phyloP scores from a whole-genome alignment of 2,797 vertebrate genomes.

The Argya squamiceps region DNA sequence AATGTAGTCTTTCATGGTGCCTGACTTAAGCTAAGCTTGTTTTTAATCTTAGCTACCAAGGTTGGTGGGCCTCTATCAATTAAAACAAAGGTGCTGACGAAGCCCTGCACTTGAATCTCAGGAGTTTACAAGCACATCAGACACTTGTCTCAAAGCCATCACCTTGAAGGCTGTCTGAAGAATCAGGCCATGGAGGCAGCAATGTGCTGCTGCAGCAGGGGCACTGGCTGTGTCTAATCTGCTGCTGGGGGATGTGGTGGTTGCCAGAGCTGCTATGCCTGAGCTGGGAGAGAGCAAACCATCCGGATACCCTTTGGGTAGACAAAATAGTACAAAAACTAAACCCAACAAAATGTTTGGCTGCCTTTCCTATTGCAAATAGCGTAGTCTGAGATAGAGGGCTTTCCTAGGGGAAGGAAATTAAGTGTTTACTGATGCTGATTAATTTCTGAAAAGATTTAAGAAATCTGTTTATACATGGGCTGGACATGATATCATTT shows the following conservation, averaged over 20 bases:
- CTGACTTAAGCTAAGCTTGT: neutral
- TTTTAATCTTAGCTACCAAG: neutral
- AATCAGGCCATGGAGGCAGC: neutral
- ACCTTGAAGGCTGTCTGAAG: neutral
- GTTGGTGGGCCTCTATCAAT: neutral
- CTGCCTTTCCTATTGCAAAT: neutral
- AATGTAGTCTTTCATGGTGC: neutral
- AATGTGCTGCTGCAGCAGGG: neutral
- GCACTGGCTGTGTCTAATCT: neutral
- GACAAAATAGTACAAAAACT: neutral
- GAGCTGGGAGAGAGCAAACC: neutral
- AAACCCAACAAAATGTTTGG: neutral
- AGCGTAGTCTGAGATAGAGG: neutral
- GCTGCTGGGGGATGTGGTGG: neutral
- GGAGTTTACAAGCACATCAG: neutral
- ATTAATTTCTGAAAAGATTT: constrained; percentile 13
- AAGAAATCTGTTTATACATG: neutral
- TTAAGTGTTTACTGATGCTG: neutral
- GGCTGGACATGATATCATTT: neutral
- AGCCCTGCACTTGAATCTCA: neutral
- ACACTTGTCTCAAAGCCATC: neutral
- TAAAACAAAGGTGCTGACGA: neutral
- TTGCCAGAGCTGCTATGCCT: neutral
- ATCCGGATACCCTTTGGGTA: neutral
- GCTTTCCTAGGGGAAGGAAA: neutral